Evolutionary conservation across 2,113 vertebrate genomes (phyloP).

Genomic region (Apteryx owenii): DNA sequence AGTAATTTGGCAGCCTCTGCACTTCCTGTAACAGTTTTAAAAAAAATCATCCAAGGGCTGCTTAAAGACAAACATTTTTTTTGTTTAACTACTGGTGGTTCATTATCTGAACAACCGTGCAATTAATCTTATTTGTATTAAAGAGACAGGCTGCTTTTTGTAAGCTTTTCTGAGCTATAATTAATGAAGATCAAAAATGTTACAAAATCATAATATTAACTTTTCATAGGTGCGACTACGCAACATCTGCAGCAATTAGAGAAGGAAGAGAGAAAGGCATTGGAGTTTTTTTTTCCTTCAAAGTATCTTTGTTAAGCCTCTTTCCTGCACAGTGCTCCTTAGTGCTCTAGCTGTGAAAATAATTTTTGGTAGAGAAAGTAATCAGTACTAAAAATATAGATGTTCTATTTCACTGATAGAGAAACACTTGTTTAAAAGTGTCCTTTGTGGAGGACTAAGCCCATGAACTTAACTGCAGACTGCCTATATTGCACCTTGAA

Average conservation of each 20-base stretch:
- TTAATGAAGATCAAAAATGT: conserved; percentile 88
- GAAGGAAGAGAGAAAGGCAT: conserved; percentile 43
- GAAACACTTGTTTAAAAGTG: background rate
- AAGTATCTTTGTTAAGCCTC: background rate
- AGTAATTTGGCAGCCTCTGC: conserved; percentile 85
- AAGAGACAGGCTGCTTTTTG: conserved; percentile 79
- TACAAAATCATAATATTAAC: conserved; percentile 78
- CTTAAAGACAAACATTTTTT: conserved; percentile 84
- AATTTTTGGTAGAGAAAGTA: background rate
- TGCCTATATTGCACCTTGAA: background rate
- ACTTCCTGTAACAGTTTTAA: conserved; percentile 88
- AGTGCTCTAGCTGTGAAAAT: background rate
- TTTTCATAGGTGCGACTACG: conserved; percentile 63
- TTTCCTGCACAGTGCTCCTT: background rate
- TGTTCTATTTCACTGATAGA: background rate
- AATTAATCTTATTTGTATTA: conserved; percentile 87
- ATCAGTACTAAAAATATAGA: background rate
- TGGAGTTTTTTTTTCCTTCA: background rate
- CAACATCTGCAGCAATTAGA: conserved; percentile 75
- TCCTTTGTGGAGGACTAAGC: background rate
- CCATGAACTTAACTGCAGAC: background rate
- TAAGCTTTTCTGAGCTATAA: conserved; percentile 80
- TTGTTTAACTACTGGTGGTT: conserved; percentile 83
- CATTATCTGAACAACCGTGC: conserved; percentile 81
- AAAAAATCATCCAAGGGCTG: conserved; percentile 74